These are phyloP conservation scores for Columba janthina DNA, from an alignment of 2,113 vertebrate species.

Conservation along the genomic window DNA sequence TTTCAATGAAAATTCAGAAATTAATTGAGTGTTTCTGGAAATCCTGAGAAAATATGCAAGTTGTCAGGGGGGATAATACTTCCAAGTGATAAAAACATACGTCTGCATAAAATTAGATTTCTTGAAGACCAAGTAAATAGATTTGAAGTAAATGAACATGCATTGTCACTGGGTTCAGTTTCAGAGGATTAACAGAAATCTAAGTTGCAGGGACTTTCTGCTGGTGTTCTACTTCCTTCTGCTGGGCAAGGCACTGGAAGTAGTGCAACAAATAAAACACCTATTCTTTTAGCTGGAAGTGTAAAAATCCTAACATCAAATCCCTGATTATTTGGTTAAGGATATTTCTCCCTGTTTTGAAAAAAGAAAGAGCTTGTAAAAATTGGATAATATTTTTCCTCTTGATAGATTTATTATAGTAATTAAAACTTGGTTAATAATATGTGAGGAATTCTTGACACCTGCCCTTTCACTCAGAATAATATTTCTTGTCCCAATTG, in stretches of 20 bases:
- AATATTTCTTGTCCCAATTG: not conserved
- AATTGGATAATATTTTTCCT: not conserved
- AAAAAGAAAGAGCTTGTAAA: not conserved
- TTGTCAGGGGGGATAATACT: not conserved
- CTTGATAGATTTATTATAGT: slow-evolving; percentile 4
- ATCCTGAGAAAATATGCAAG: not conserved
- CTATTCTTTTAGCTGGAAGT: not conserved
- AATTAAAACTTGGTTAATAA: slow-evolving; percentile 14
- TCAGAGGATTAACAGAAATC: not conserved
- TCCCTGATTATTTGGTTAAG: not conserved
- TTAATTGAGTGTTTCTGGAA: not conserved
- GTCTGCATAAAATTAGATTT: not conserved
- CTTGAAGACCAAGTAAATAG: not conserved
- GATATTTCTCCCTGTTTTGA: not conserved
- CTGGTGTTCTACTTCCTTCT: not conserved
- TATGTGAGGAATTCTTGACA: not conserved
- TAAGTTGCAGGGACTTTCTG: not conserved
- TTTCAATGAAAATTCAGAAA: not conserved
- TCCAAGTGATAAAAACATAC: not conserved
- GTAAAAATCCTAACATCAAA: not conserved
- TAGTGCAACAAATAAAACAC: not conserved
- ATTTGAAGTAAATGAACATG: not conserved
- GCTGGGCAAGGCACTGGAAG: not conserved
- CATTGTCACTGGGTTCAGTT: not conserved
- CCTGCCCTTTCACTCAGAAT: not conserved